These are phyloP conservation scores for Tetraneura akinire DNA, from an alignment of 1,140 invertebrate species.

Conservation along the genomic window DNA sequence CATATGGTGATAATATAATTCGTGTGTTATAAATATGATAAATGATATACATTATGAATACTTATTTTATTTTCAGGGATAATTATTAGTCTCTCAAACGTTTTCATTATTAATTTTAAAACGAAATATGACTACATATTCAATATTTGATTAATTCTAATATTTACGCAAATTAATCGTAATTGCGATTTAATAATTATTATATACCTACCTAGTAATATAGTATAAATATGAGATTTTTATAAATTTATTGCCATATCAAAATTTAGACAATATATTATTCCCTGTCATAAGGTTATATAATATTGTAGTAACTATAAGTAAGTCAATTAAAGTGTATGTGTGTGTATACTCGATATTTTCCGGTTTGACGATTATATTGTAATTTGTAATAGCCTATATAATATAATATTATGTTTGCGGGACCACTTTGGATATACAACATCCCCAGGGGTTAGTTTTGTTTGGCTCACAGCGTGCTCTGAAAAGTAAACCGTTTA, in stretches of 20 bases:
- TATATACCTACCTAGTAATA: not conserved
- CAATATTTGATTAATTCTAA: no score
- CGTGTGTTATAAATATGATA: no score
- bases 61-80: no score
- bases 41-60: no score
- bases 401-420: not conserved
- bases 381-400: not conserved
- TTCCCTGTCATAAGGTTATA: no score
- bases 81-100: no score
- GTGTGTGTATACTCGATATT: constrained; percentile 22
- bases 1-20: no score
- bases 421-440: not conserved
- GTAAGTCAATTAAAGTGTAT: constrained; percentile 27
- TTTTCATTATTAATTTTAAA: no score
- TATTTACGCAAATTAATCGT: no score
- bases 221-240: not conserved
- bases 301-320: no score
- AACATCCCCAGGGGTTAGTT: constrained; percentile 22
- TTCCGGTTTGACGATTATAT: constrained; percentile 28
- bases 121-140: no score
- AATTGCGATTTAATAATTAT: not conserved
- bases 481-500: constrained; percentile 42
- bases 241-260: not conserved
- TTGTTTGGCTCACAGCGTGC: constrained; percentile 23
- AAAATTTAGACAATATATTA: no score